Evolutionary conservation across 2,888 invertebrate genomes (phyloP), one percentile per base, ranked within the genome.

Genomic region (Chorisops tibialis): DNA sequence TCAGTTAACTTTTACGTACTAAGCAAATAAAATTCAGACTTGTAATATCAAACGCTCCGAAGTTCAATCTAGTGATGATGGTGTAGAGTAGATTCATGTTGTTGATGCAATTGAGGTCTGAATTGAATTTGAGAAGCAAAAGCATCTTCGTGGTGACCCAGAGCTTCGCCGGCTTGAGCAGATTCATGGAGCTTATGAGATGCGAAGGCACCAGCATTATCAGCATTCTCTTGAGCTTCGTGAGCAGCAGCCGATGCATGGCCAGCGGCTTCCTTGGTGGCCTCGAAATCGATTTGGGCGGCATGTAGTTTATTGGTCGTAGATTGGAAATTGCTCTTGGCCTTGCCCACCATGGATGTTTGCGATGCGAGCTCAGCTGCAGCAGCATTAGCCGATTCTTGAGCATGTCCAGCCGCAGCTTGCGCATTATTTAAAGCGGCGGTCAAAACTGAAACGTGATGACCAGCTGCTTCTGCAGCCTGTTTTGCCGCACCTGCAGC

Each of bases 381-480:
- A 0, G 88, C 85, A 70, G 86, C 87, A 0, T 85, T 83, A 0
- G 87, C 86, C 2, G 87, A 86, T 67, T 86, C 85, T 63, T 83
- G 82, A 0, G 87, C 86, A 70, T 87, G 86, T 65, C 87, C 86
- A 0, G 85, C 82, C 30, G 38, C 35, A 35, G 19, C 30, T 43
- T 86, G 87, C 0, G 88, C 88, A n/a, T 87, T 86, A 74, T 88
- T 88, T 64, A 88, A 69, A 0, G 87, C 87, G 1, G 87, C 86
- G 69, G 85, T 85, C 69, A 87, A 82, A 14, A 87, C 86, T 75
- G 76, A 67, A 67, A 82, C 81, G 78, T 85, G 84, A 68, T 84
- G 83, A 81, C 84, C 82, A 60, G 88, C 87, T 72, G 87, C 87
- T 70, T 85, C 85, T 0, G 88, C 86, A 1, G 87, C 80, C 65